These are phyloP conservation scores for Mirza zaza DNA, from an alignment of 2,113 vertebrate species.

Conservation along the genomic window DNA sequence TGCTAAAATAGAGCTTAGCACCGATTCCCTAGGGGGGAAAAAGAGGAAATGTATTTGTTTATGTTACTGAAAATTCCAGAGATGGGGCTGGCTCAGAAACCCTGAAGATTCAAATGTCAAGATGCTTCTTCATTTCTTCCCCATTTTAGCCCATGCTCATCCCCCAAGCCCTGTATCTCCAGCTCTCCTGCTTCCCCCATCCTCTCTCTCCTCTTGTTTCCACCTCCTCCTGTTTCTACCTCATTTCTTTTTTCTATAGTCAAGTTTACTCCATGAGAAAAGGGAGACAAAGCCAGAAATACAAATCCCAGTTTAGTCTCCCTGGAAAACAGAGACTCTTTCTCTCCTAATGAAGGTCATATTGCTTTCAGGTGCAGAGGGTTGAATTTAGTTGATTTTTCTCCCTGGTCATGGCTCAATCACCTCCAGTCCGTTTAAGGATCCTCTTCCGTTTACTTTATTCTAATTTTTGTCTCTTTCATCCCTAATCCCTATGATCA, in stretches of 20 bases:
- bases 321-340: not conserved
- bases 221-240: not conserved
- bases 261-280: not conserved
- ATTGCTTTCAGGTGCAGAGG: not conserved
- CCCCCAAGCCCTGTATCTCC: not conserved
- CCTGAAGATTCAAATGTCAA: not conserved
- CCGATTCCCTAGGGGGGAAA: not conserved
- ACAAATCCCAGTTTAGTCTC: not conserved
- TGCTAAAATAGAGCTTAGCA: not conserved
- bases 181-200: not conserved
- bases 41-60: not conserved
- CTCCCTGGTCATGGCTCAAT: not conserved
- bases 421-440: not conserved
- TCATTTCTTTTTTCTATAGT: not conserved
- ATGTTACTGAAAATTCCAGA: not conserved
- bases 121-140: not conserved
- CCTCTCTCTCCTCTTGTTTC: not conserved
- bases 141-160: not conserved
- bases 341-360: not conserved
- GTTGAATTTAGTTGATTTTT: not conserved
- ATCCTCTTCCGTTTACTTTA: not conserved
- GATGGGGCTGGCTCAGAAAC: not conserved
- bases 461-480: not conserved
- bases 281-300: not conserved
- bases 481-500: not conserved